These are phyloP conservation scores for Electrona antarctica DNA, from an alignment of 2,113 vertebrate species.

Conservation along the genomic window DNA sequence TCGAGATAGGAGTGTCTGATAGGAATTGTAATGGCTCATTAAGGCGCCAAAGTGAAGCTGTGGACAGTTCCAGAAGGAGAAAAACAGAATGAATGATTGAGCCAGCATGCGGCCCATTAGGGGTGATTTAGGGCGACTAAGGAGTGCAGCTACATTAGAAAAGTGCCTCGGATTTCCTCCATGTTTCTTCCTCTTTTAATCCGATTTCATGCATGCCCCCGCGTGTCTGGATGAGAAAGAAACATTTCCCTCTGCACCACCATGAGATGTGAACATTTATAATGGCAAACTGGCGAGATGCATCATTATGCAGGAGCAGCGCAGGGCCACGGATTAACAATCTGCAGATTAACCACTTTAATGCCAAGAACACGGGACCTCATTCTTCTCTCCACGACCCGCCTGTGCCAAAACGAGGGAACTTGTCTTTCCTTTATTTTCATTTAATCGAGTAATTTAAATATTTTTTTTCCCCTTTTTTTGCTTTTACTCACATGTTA, in stretches of 20 bases:
- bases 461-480: too few species aligned
- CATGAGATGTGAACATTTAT: constrained; percentile 32
- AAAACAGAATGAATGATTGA: constrained; percentile 76
- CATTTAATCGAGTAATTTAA: too few species aligned
- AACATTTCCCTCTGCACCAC: constrained; percentile 40
- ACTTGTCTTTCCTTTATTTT: too few species aligned
- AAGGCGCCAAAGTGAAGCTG: constrained; percentile 69
- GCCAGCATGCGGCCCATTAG: constrained; percentile 74
- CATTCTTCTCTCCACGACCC: too few species aligned
- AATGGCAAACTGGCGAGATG: constrained; percentile 32
- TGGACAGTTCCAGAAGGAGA: constrained; percentile 62
- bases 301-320: constrained; percentile 4
- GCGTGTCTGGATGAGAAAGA: constrained; percentile 49
- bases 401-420: too few species aligned
- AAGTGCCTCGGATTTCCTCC: constrained; percentile 43
- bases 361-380: too few species aligned
- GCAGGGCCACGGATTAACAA: constrained; percentile 13
- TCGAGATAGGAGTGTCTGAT: constrained; percentile 63
- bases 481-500: too few species aligned
- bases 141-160: constrained; percentile 59
- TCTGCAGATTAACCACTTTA: too few species aligned
- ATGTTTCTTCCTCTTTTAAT: constrained; percentile 43
- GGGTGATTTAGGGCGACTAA: constrained; percentile 71
- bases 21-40: constrained; percentile 79
- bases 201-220: constrained; percentile 10